These are phyloP conservation scores for Limnephilus auricula DNA, from an alignment of 2,888 invertebrate genomes.

Conservation along the genomic window DNA sequence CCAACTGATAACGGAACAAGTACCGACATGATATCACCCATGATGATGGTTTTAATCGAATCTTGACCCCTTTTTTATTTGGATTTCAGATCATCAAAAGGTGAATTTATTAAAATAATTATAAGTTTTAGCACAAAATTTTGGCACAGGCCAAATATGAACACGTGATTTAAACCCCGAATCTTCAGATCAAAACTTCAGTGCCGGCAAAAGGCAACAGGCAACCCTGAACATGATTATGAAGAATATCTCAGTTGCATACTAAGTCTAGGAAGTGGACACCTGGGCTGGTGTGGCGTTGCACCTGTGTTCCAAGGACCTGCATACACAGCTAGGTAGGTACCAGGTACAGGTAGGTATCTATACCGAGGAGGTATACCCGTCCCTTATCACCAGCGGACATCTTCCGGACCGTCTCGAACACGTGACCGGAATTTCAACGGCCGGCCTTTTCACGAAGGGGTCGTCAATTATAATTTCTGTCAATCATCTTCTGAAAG, in stretches of 20 bases:
- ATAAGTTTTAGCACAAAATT: background rate
- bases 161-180: background rate
- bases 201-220: background rate
- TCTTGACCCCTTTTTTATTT: too few relatives aligned
- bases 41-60: too few relatives aligned
- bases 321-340: too few relatives aligned
- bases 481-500: background rate
- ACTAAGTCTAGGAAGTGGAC: slow-evolving; percentile 52
- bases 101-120: background rate
- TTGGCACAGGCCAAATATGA: background rate
- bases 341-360: background rate
- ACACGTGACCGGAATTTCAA: slow-evolving; percentile 33
- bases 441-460: background rate
- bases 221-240: slow-evolving; percentile 6
- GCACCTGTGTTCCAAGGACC: background rate
- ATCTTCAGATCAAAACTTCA: background rate
- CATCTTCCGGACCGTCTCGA: slow-evolving; percentile 43
- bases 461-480: background rate
- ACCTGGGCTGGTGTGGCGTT: slow-evolving; percentile 29
- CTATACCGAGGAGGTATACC: slow-evolving; percentile 27
- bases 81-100: background rate
- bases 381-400: slow-evolving; percentile 27
- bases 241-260: slow-evolving; percentile 46
- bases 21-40: too few relatives aligned
- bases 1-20: too few relatives aligned